Conservation (phyloP, 2,113 vertebrate genomes). For the Oreotrochilus melanogaster region DNA sequence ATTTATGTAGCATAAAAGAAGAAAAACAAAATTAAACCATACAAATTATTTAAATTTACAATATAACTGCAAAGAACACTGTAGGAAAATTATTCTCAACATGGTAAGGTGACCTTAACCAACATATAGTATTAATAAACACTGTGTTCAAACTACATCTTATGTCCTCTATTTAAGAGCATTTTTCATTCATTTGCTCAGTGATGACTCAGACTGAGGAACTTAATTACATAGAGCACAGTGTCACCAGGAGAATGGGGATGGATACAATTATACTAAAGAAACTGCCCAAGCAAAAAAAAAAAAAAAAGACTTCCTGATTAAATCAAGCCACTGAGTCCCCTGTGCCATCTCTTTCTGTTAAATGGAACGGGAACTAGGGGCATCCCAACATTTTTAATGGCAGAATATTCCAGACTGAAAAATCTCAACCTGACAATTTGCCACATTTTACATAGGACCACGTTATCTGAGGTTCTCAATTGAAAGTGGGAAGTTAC, state of each 20-base stretch:
- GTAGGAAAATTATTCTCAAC: not conserved
- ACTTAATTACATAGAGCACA: not conserved
- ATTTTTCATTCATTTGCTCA: not conserved
- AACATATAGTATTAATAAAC: not conserved
- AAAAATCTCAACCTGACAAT: not conserved
- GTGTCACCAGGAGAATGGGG: not conserved
- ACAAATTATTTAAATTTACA: not conserved
- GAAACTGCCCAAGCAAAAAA: not conserved
- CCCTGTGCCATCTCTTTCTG: not conserved
- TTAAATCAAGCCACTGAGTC: not conserved
- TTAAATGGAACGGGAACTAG: not conserved
- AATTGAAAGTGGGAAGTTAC: not conserved
- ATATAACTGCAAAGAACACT: not conserved
- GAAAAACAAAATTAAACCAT: not conserved
- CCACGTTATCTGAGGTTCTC: not conserved
- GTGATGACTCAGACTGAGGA: not conserved
- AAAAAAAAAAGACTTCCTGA: not conserved
- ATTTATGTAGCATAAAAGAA: not conserved
- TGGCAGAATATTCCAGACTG: not conserved
- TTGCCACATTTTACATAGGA: not conserved
- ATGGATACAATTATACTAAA: not conserved
- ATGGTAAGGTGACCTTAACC: not conserved
- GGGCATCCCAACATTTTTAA: not conserved
- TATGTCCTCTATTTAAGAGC: not conserved
- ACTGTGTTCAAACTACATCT: not conserved